phyloP scores from a whole-genome alignment of 2,113 vertebrate species.

The Acrocephalus arundinaceus region DNA sequence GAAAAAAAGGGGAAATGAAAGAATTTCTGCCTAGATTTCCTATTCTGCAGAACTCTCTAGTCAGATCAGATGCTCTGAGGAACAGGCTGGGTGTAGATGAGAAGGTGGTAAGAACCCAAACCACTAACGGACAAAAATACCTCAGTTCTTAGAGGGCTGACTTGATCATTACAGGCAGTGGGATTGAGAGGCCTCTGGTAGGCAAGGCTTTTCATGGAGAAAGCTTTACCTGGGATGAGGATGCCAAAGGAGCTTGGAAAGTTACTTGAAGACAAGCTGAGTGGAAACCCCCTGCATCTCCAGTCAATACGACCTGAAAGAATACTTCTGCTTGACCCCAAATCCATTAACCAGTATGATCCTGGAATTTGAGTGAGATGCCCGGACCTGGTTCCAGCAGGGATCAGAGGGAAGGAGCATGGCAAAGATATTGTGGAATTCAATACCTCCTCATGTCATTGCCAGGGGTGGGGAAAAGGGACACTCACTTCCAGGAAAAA shows the following conservation, averaged over 20 bases:
- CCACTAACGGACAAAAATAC: background rate
- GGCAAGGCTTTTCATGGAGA: background rate
- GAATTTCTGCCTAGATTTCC: background rate
- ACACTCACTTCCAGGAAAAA: background rate
- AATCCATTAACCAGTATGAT: background rate
- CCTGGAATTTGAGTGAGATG: background rate
- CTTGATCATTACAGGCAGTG: background rate
- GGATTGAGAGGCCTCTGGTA: background rate
- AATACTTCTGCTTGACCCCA: background rate
- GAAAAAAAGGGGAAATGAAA: background rate
- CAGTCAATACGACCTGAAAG: background rate
- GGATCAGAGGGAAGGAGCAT: background rate
- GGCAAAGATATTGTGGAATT: background rate
- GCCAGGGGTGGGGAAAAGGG: background rate
- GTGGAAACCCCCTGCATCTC: background rate
- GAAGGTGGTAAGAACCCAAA: background rate
- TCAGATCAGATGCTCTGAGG: background rate
- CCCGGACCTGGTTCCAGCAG: fast-evolving
- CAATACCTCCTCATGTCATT: background rate
- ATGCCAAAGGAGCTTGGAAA: background rate
- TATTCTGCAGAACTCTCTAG: background rate
- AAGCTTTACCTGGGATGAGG: background rate
- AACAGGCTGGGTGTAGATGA: background rate
- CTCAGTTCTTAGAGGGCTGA: background rate
- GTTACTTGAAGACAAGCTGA: background rate